Conservation (phyloP, 2,797 vertebrate species). For the Typhlichthys eigenmanni region DNA sequence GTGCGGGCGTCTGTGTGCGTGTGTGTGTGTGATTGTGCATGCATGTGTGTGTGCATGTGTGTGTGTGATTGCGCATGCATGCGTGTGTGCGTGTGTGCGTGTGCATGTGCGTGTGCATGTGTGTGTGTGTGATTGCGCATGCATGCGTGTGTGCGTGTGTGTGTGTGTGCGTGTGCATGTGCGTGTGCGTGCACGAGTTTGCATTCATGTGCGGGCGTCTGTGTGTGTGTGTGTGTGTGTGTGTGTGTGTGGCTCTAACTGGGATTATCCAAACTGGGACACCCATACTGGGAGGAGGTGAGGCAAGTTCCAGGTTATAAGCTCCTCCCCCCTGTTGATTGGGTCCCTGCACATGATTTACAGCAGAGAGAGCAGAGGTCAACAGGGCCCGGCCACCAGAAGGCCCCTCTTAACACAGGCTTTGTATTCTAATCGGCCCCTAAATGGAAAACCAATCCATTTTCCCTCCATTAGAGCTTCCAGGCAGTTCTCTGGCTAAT, state of each 20-base stretch:
- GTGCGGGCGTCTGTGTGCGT: too few species aligned
- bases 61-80: too few species aligned
- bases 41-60: too few species aligned
- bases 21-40: too few species aligned
- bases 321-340: conserved; percentile 8
- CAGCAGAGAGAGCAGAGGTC: conserved; percentile 35
- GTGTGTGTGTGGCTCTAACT: background rate
- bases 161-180: too few species aligned
- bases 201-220: conserved; percentile 1
- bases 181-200: too few species aligned
- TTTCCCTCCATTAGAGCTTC: conserved; percentile 64
- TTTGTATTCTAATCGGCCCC: conserved; percentile 59
- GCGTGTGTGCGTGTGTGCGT: too few species aligned
- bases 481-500: conserved; percentile 45
- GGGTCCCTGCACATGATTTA: conserved; percentile 41
- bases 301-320: conserved; percentile 21
- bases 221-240: conserved; percentile 34
- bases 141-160: background rate
- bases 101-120: background rate
- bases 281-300: conserved; percentile 26
- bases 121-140: conserved; percentile 28
- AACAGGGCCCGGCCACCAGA: conserved; percentile 32
- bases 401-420: conserved; percentile 58
- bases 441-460: conserved; percentile 58
- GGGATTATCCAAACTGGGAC: conserved; percentile 38